These are phyloP conservation scores for Scartelaos histophorus DNA, from an alignment of 2,113 vertebrate species.

Conservation along the genomic window DNA sequence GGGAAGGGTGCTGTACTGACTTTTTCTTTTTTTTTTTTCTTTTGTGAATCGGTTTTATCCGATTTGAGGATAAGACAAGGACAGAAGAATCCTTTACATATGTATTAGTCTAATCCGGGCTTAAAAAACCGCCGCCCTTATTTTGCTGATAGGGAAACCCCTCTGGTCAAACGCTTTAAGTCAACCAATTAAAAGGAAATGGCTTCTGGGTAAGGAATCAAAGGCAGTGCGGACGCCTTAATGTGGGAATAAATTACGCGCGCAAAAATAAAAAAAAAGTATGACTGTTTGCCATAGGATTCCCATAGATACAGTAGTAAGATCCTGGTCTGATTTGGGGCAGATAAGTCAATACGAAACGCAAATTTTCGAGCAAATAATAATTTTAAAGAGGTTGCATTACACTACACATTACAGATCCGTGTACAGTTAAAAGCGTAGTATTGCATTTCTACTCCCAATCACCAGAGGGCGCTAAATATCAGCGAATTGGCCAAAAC, in stretches of 20 bases:
- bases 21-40: background rate
- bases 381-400: too few species aligned
- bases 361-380: too few species aligned
- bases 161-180: conserved; percentile 27
- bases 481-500: too few species aligned
- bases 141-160: conserved; percentile 26
- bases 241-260: conserved; percentile 29
- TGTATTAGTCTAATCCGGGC: conserved; percentile 10
- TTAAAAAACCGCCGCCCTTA: conserved; percentile 24
- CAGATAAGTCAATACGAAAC: too few species aligned
- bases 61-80: conserved; percentile 6
- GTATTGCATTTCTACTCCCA: too few species aligned
- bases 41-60: conserved; percentile 1
- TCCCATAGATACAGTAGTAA: background rate
- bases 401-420: too few species aligned
- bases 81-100: conserved; percentile 11
- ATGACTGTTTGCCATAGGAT: conserved; percentile 13
- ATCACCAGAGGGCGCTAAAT: too few species aligned
- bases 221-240: conserved; percentile 29
- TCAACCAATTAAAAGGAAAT: conserved; percentile 35
- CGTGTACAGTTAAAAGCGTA: too few species aligned
- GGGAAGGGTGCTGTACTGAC: background rate
- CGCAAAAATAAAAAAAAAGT: background rate
- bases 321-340: too few species aligned
- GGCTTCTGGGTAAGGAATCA: conserved; percentile 35